These are phyloP conservation scores for Percina caprodes DNA, from an alignment of 2,113 vertebrate genomes.

Conservation along the genomic window DNA sequence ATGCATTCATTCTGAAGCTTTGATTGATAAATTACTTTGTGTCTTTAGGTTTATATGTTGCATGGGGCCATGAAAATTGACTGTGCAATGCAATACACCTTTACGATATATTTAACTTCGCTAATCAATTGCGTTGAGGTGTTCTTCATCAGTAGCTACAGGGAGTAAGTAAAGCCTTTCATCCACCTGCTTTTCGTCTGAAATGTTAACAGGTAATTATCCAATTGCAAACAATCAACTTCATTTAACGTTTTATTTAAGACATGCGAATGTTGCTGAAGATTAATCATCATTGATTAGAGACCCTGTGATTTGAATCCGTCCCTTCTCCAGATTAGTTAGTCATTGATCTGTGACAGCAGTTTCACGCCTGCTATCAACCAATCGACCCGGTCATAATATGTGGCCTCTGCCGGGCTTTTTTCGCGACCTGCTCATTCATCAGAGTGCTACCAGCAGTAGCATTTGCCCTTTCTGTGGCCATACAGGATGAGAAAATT, in stretches of 20 bases:
- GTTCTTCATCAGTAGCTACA: conserved; percentile 7
- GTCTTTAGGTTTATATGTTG: neutral
- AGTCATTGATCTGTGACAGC: conserved; percentile 81
- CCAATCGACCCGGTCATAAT: conserved; percentile 75
- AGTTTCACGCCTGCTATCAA: conserved; percentile 78
- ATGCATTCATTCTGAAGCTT: neutral
- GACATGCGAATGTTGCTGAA: conserved; percentile 61
- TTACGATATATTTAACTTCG: neutral
- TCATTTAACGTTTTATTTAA: conserved; percentile 45
- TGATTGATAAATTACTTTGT: conserved; percentile 20
- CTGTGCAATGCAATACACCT: neutral
- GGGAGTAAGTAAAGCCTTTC: conserved; percentile 4
- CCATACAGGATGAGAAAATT: neutral
- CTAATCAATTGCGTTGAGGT: conserved; percentile 4
- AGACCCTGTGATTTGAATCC: conserved; percentile 68
- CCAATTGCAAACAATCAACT: conserved; percentile 56
- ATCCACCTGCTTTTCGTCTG: conserved; percentile 2
- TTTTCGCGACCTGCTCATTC: conserved; percentile 71
- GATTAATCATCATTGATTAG: conserved; percentile 80
- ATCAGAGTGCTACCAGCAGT: conserved; percentile 65
- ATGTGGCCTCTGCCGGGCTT: conserved; percentile 54
- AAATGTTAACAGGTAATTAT: conserved; percentile 57
- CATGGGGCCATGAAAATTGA: neutral
- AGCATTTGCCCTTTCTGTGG: conserved; percentile 45
- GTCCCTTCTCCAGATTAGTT: conserved; percentile 74